These are phyloP conservation scores for Urophycis tenuis DNA, from an alignment of 2,797 vertebrate species.

Conservation along the genomic window DNA sequence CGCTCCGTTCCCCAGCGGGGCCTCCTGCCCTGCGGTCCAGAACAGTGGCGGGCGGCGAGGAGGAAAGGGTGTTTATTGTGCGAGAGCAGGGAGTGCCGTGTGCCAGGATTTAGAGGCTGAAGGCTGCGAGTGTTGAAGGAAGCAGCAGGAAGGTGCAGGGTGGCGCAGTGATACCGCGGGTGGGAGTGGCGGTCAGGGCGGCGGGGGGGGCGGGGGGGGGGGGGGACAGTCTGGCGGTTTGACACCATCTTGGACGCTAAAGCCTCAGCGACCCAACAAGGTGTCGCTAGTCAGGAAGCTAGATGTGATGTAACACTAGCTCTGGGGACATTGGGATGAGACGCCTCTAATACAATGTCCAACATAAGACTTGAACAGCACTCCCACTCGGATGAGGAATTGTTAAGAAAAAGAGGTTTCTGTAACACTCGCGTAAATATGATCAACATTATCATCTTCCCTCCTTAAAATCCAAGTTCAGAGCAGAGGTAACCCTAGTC, in stretches of 20 bases:
- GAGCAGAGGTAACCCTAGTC: neutral
- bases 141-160: too few species aligned
- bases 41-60: slow-evolving; percentile 1
- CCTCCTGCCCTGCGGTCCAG: slow-evolving; percentile 24
- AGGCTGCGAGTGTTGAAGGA: neutral
- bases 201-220: neutral
- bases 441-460: neutral
- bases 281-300: neutral
- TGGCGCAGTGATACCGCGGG: neutral
- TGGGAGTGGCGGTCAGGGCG: neutral
- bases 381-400: neutral
- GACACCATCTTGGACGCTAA: slow-evolving; percentile 2
- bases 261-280: neutral
- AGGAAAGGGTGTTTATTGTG: slow-evolving; percentile 39
- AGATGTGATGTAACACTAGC: neutral
- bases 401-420: neutral
- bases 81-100: slow-evolving; percentile 15
- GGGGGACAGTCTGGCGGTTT: slow-evolving; percentile 34
- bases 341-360: neutral
- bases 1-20: slow-evolving; percentile 50
- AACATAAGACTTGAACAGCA: neutral
- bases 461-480: neutral
- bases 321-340: neutral
- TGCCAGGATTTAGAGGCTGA: neutral
- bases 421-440: neutral